Evolutionary conservation across 2,113 vertebrate genomes (phyloP).

Genomic region (Zapus hudsonius): DNA sequence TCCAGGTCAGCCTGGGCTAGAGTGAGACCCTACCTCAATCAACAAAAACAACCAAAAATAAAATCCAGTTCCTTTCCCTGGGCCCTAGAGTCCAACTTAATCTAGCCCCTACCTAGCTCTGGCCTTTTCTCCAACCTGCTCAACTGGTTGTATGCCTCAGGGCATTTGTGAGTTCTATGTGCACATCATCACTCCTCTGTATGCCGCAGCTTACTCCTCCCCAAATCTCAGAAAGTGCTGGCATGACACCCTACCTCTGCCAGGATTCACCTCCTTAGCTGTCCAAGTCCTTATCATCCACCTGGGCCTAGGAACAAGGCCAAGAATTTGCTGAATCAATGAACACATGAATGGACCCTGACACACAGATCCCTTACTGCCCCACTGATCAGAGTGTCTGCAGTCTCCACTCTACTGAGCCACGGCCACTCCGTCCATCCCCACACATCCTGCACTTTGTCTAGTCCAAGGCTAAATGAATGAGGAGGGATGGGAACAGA

Average conservation of each 20-base stretch:
- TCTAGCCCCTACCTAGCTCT: neutral
- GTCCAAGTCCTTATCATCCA: neutral
- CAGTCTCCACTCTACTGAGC: neutral
- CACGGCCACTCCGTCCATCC: neutral
- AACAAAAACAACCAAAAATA: neutral
- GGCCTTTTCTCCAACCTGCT: neutral
- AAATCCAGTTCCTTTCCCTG: neutral
- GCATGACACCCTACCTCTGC: accelerated
- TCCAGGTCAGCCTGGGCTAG: no score
- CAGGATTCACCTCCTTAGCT: neutral
- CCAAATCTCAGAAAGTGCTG: neutral
- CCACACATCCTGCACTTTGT: neutral
- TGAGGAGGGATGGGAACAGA: neutral
- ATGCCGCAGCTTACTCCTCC: neutral
- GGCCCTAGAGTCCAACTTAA: neutral
- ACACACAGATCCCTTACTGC: neutral
- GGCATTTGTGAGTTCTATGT: neutral
- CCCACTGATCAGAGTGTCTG: neutral
- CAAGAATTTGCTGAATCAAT: neutral
- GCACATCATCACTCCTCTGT: neutral
- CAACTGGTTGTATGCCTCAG: neutral
- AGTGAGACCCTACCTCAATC: no score
- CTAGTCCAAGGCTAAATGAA: neutral
- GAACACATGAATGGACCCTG: neutral
- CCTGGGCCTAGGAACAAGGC: neutral